phyloP scores from a whole-genome alignment of 2,797 vertebrate genomes.

The Lagodon rhomboides region DNA sequence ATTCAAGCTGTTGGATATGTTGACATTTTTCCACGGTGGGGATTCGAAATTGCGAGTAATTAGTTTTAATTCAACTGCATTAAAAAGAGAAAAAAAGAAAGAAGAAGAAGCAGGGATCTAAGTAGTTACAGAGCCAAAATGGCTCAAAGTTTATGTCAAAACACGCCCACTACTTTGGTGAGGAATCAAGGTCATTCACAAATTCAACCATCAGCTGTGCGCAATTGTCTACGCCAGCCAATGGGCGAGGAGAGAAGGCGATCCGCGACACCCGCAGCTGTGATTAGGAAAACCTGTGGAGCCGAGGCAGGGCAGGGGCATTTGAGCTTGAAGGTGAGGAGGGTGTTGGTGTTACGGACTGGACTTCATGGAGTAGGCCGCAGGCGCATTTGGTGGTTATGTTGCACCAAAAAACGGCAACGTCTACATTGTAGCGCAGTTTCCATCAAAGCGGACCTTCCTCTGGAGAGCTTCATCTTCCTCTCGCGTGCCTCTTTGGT shows the following conservation, averaged over 20 bases:
- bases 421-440: background rate
- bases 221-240: slow-evolving; percentile 84
- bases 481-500: background rate
- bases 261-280: slow-evolving; percentile 52
- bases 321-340: slow-evolving; percentile 68
- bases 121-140: background rate
- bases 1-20: slow-evolving; percentile 10
- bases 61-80: background rate
- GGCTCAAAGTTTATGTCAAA: slow-evolving; percentile 3
- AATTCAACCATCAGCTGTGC: slow-evolving; percentile 84
- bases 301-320: slow-evolving; percentile 9
- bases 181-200: slow-evolving; percentile 92
- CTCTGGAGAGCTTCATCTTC: background rate
- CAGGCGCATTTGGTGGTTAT: slow-evolving; percentile 42
- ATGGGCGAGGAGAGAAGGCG: slow-evolving; percentile 77
- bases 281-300: slow-evolving; percentile 77
- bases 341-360: background rate
- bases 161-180: slow-evolving; percentile 67
- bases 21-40: background rate
- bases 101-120: background rate
- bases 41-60: background rate
- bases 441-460: background rate
- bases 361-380: slow-evolving; percentile 57
- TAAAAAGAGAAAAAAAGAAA: background rate
- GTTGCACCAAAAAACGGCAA: slow-evolving; percentile 25